Conservation (phyloP, 2,113 vertebrate species). For the Eira barbara region DNA sequence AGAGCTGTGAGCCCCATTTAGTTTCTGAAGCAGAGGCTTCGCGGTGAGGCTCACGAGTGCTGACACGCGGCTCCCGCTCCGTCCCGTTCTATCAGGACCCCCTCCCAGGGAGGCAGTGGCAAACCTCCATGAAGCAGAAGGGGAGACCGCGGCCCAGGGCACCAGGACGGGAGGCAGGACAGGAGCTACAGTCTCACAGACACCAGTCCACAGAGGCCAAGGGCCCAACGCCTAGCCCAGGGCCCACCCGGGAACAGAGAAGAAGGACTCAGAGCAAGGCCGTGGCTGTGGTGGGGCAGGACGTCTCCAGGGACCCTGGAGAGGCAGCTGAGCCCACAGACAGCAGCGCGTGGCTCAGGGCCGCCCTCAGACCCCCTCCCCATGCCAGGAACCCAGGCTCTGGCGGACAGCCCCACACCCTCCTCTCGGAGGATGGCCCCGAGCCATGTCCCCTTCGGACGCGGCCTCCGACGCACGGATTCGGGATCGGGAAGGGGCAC, state of each 20-base stretch:
- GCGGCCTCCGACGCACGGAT: accelerated
- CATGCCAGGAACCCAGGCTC: accelerated
- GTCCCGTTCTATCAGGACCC: not conserved
- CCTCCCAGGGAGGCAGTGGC: not conserved
- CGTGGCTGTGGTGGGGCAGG: accelerated
- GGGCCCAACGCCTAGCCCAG: not conserved
- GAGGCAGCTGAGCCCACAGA: not conserved
- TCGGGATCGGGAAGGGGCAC: conserved; percentile 66
- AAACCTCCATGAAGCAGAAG: not conserved
- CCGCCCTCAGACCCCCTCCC: not conserved
- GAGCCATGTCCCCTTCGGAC: no score
- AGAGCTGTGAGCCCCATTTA: accelerated
- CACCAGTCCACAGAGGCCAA: not conserved
- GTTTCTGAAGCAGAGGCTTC: not conserved
- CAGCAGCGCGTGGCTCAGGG: accelerated
- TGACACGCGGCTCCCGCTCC: not conserved
- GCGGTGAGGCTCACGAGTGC: not conserved
- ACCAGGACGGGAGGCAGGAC: accelerated
- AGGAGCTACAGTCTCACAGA: not conserved
- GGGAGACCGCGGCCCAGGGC: not conserved
- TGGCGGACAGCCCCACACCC: accelerated
- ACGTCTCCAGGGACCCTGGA: not conserved
- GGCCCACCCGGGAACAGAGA: not conserved
- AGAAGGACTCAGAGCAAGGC: not conserved
- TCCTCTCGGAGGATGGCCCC: accelerated